Percentiles rank a stretch among this genome's conserved stretches.
Conservation (phyloP, 2,888 invertebrate genomes). For the Hydraecia micacea region DNA sequence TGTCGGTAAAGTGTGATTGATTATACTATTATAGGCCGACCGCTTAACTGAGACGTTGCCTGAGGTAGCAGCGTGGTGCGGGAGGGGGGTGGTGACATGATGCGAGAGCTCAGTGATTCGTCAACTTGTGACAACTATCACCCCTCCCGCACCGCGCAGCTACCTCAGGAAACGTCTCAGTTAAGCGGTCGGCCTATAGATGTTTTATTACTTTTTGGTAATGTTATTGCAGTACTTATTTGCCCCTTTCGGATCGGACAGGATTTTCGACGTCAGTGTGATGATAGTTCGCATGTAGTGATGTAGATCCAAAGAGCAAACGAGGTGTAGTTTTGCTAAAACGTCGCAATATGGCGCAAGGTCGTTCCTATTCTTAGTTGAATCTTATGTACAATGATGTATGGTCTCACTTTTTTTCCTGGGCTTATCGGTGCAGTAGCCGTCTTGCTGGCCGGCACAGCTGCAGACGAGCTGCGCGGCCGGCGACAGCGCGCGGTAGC, state of each 20-base stretch:
- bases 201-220: background rate
- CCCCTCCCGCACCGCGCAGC: no score
- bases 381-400: background rate
- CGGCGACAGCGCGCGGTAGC: background rate
- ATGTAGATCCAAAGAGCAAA: background rate
- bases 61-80: no score
- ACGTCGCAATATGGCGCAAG: background rate
- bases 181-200: no score
- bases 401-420: conserved; percentile 4
- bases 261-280: background rate
- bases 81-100: no score
- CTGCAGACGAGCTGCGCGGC: background rate
- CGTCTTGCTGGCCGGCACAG: conserved; percentile 9
- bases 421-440: background rate
- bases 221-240: background rate
- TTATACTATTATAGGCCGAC: no score
- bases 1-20: background rate
- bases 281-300: background rate
- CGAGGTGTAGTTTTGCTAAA: background rate
- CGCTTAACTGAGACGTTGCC: no score
- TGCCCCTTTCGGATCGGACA: background rate
- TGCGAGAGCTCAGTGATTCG: no score
- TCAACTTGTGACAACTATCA: no score
- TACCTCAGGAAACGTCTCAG: no score
- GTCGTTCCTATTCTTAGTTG: background rate